Conservation (phyloP, 1,140 invertebrate species). For the Scaptodrosophila lebanonensis region DNA sequence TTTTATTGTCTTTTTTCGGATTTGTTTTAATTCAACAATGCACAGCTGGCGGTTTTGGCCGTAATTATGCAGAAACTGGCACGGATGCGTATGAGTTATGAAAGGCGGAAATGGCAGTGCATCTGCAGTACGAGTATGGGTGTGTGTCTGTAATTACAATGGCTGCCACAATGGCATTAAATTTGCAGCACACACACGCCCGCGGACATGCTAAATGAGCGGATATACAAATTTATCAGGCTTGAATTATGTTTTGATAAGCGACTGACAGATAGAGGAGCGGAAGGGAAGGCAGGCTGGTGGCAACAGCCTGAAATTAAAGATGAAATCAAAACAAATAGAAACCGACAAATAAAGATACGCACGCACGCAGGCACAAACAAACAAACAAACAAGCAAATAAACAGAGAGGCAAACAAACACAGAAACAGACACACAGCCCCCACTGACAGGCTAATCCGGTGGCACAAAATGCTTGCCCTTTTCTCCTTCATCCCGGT, state of each 20-base stretch:
- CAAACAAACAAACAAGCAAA: slow-evolving; percentile 17
- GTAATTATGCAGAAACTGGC: slow-evolving; percentile 42
- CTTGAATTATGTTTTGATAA: slow-evolving; percentile 59
- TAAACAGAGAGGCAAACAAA: slow-evolving; percentile 7
- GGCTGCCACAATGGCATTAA: slow-evolving; percentile 53
- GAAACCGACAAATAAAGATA: slow-evolving; percentile 31
- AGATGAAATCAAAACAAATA: slow-evolving; percentile 65
- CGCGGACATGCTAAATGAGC: slow-evolving; percentile 34
- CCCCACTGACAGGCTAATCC: slow-evolving; percentile 36
- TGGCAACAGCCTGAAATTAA: slow-evolving; percentile 41
- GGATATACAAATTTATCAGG: slow-evolving; percentile 42
- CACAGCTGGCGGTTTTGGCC: no score
- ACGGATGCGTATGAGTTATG: slow-evolving; percentile 7
- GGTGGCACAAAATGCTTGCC: slow-evolving; percentile 9
- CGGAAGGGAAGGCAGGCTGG: slow-evolving; percentile 2
- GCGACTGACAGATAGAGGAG: slow-evolving; percentile 24
- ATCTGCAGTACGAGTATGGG: slow-evolving; percentile 12
- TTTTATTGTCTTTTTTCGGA: no score
- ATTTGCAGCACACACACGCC: slow-evolving; percentile 33
- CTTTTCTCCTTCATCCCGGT: no score
- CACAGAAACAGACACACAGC: slow-evolving; percentile 23
- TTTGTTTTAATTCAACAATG: no score
- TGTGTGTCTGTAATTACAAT: slow-evolving; percentile 25
- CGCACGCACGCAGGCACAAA: not conserved
- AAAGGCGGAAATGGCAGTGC: slow-evolving; percentile 41